Base-by-base conservation (phyloP, 2,888 invertebrate genomes). In the Agrypnus murinus region DNA sequence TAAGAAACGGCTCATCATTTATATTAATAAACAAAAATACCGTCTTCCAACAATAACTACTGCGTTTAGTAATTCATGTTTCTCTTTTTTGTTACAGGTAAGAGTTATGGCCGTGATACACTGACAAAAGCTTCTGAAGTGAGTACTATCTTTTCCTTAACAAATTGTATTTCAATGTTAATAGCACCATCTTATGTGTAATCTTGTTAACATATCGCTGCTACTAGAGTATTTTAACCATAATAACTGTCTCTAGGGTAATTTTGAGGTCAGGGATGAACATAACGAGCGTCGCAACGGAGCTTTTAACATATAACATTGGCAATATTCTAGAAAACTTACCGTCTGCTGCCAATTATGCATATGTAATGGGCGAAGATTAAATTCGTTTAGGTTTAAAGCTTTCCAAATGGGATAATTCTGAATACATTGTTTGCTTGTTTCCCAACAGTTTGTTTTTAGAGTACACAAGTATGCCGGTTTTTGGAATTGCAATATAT, bases 221-320 rank as follows among this genome's bases (percentile, higher is more conserved):
- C 31, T 50, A 25, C 10, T 31, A 50, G 50, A 50, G 50, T 31
- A n/a, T 31, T 46, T 19, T 17, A 46, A 31, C 32, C 5, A 50
- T 50, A 50, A 50, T 50, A 50, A 50, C 31, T 32, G 31, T 50
- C 50, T 50, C 50, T 31, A 12, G 50, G 50, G 50, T 50, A 50
- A 31, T 50, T 50, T 31, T 50, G 32, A 50, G 50, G 50, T 50
- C 50, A 50, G 50, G 50, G 50, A 50, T 50, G 50, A 50, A 50
- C 31, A 50, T 32, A 50, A 50, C 50, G 50, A 50, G 50, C 50
- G 50, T 12, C 50, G 50, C 50, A 32, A 31, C 31, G 50, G 50
- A 31, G 25, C 50, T 32, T 25, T 50, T 50, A 50, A 19, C 50
- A n/a, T 50, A 25, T 50, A 31, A 32, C 50, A 50, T 50, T 12